A percentile compares a stretch with the other conserved stretches of the same genome.
Evolutionary conservation across 2,113 vertebrate genomes (phyloP).

Genomic region (Rhadina sibilatrix): DNA sequence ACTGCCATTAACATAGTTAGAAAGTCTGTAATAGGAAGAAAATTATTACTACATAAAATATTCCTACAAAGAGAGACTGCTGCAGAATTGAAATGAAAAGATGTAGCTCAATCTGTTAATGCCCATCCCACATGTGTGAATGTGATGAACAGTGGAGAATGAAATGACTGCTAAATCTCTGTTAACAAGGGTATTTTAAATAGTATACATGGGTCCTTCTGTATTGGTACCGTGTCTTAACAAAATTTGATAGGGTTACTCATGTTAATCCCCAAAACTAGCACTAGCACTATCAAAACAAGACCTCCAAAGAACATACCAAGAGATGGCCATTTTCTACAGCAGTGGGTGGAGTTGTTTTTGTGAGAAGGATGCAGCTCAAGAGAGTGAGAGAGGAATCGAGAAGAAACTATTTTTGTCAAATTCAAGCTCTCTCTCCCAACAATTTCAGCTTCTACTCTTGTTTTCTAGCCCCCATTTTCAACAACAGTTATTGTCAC

Average conservation of each 20-base stretch:
- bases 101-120: slow-evolving; percentile 72
- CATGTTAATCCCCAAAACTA: not conserved
- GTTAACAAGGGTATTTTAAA: slow-evolving; percentile 37
- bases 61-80: slow-evolving; percentile 68
- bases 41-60: slow-evolving; percentile 72
- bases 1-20: slow-evolving; percentile 74
- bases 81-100: slow-evolving; percentile 73
- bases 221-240: not conserved
- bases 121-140: slow-evolving; percentile 50
- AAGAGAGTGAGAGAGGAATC: not conserved
- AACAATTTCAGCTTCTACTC: not conserved
- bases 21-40: slow-evolving; percentile 69
- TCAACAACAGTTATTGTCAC: not conserved
- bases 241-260: not conserved
- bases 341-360: not conserved
- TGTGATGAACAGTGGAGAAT: slow-evolving; percentile 43
- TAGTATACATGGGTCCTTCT: not conserved
- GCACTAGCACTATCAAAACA: slow-evolving; percentile 1
- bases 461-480: not conserved
- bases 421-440: not conserved
- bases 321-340: not conserved
- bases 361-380: not conserved
- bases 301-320: not conserved
- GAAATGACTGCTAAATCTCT: slow-evolving; percentile 43
- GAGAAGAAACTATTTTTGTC: not conserved